Evolutionary conservation across 2,113 vertebrate species (phyloP), one percentile per base, ranked within the genome.

Genomic region (Raja brachyura): DNA sequence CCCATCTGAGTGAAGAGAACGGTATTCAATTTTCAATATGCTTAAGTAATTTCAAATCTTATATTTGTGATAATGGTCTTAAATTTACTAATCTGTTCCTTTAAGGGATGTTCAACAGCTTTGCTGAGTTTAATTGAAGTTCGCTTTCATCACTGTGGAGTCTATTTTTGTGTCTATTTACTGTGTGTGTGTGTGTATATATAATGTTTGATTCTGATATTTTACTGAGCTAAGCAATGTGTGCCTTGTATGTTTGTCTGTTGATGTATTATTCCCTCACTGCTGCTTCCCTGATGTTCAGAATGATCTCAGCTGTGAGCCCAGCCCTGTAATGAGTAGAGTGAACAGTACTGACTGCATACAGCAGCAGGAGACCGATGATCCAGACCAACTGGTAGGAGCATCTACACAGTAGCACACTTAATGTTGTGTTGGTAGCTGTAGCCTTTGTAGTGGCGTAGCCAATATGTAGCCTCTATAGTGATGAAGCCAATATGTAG

Each of bases 261-360:
- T 73, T 92, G 1, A 59, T 92, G 25, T 73, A 92, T 70, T 92
- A 73, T 92, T 74, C 90, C 90, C 33, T 39, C 20, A 74, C 68
- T 92, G 90, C 90, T 73, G 20, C 68, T 92, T 73, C 33, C 66
- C 39, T 92, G 90, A 73, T 73, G 39, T 39, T 92, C 90, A 92
- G 90, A 92, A 92, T 92, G 90, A 92, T 73, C 90, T 92, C 90
- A 92, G 90, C 90, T 92, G 66, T 73, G 90, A 92, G 0, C 28
- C 90, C 90, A 92, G 90, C 54, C 90, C 90, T 54, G 22, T 74
- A 92, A 92, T 92, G 90, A 92, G 25, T 73, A 92, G 90, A 74
- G 90, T 8, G 73, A 73, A 92, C 28, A 54, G 66, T 39, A 73
- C 63, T 92, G 90, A 92, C 59, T 54, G 33, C 90, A 28, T 92